A percentile compares a stretch with the other conserved stretches of the same genome.
Evolutionary conservation across 2,113 vertebrate species (phyloP).

Genomic region (Brachyistius frenatus): DNA sequence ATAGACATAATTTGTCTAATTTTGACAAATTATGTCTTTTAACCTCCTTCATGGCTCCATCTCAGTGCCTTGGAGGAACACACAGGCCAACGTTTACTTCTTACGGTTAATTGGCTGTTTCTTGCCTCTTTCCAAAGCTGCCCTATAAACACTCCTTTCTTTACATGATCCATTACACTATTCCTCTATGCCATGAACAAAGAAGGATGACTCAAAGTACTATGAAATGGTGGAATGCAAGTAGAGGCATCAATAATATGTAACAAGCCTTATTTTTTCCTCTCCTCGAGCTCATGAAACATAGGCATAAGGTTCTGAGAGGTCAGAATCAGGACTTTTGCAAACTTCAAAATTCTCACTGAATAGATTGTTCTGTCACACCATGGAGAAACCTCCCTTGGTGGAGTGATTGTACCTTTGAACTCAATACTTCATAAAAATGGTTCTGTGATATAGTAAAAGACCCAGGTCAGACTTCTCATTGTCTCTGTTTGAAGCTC

Average conservation of each 20-base stretch:
- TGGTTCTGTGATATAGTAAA: constrained; percentile 37
- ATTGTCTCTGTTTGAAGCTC: constrained; percentile 58
- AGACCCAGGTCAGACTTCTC: constrained; percentile 57
- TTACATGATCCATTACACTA: constrained; percentile 28
- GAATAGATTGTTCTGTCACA: constrained; percentile 60
- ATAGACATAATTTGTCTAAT: constrained; percentile 14
- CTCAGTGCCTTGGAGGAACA: background rate
- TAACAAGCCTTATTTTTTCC: constrained; percentile 8
- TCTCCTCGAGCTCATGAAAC: background rate
- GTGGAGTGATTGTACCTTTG: constrained; percentile 54
- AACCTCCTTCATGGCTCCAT: background rate
- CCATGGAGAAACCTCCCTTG: constrained; percentile 23
- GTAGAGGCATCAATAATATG: background rate
- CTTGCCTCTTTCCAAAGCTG: constrained; percentile 27
- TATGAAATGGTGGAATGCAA: background rate
- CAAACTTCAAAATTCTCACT: constrained; percentile 42
- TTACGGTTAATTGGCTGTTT: constrained; percentile 40
- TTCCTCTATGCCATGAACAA: constrained; percentile 26
- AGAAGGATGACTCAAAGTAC: constrained; percentile 29
- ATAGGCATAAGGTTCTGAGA: background rate
- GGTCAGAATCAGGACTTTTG: constrained; percentile 46
- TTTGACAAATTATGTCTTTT: too few species aligned
- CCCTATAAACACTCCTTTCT: constrained; percentile 33
- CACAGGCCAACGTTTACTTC: background rate
- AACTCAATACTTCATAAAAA: constrained; percentile 68